Evolutionary conservation across 1,140 invertebrate species (phyloP), one percentile per base, ranked within the genome.

Genomic region (Heliconius hewitsoni): DNA sequence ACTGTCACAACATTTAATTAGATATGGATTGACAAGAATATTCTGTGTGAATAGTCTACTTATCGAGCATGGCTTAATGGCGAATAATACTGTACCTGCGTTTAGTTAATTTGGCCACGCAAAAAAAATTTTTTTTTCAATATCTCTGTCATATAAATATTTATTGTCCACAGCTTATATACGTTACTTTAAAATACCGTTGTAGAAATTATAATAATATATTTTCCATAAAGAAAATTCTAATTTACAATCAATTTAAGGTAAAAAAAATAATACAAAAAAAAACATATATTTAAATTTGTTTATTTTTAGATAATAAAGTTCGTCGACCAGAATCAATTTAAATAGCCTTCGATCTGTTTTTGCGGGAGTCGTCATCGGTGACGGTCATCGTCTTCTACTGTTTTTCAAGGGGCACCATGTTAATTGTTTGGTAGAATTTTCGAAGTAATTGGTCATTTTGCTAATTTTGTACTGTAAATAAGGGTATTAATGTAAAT

Each of bases 1-100:
- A 66, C 60, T 66, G 60, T 66, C 60, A 66, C 60, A 27, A 66
- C 60, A 66, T 66, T 66, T 66, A 66, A 57, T 57, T 57, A 57
- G n/a, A 23, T 23, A 57, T 11, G 19, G 55, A 57, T 23, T 23
- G 55, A 57, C 55, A 9, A 57, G 55, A 57, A 57, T 23, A 57
- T 57, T 57, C n/a, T 23, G 55, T 23, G 8, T 55, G 42, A 46
- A 46, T 46, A 16, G 13, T 46, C 13, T 4, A 16, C 3, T 4
- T 46, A 46, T 46, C 42, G 42, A 46, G 42, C 4, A 46, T 46
- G 11, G 11, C 13, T 42, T 13, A 13, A 42, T 13, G 42, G 11
- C 11, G 34, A 34, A 34, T 34, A 4, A 4, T 37, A 37, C 5
- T 6, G 11, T 42, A 42, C 13, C 13, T 46, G 42, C 42, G 42